Conservation (phyloP, 2,888 invertebrate genomes). For the Schizotus pectinicornis region DNA sequence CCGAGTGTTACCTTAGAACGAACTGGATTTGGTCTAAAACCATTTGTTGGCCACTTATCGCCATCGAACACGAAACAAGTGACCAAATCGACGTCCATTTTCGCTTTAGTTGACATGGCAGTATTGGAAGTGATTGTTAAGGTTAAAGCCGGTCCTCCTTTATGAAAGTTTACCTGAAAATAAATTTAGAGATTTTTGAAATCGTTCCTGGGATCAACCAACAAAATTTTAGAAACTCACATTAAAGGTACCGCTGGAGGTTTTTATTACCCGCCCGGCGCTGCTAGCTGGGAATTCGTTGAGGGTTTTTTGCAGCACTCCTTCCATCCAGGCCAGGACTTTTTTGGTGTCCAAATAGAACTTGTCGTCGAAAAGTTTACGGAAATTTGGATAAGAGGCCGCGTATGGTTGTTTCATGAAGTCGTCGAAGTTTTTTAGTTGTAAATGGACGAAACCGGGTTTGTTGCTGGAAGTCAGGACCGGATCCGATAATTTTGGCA, state of each 20-base stretch:
- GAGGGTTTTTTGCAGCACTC: constrained; percentile 57
- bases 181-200: neutral
- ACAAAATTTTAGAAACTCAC: constrained; percentile 18
- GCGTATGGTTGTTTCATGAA: constrained; percentile 14
- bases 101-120: constrained; percentile 36
- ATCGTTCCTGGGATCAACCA: neutral
- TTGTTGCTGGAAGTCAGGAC: constrained; percentile 38
- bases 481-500: constrained; percentile 60
- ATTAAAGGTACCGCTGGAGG: constrained; percentile 48
- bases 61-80: constrained; percentile 61
- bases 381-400: constrained; percentile 1
- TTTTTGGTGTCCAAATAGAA: constrained; percentile 61
- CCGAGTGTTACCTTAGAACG: constrained; percentile 36
- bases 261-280: constrained; percentile 25
- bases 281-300: constrained; percentile 51
- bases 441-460: constrained; percentile 61
- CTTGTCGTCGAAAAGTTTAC: constrained; percentile 51
- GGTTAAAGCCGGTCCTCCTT: constrained; percentile 64
- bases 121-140: too few species aligned
- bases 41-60: constrained; percentile 59
- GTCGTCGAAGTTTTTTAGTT: constrained; percentile 44
- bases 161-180: constrained; percentile 55
- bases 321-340: constrained; percentile 63
- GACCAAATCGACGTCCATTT: constrained; percentile 62
- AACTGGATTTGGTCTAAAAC: constrained; percentile 41